These are phyloP conservation scores for Anthopleura sola DNA, from an alignment of 64 coral and sea anemone species.

Conservation along the genomic window DNA sequence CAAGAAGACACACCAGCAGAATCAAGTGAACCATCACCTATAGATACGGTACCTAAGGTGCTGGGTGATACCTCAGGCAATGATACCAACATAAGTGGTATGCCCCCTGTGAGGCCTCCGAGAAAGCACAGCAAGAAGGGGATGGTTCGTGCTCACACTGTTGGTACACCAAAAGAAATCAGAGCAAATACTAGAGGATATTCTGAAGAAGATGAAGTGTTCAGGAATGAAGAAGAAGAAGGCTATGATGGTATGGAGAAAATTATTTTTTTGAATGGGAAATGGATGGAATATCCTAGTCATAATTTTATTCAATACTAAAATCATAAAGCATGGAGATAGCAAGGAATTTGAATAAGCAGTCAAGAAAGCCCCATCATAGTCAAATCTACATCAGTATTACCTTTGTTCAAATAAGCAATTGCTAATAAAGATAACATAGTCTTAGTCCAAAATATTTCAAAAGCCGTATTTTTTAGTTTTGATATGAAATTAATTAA, in stretches of 20 bases:
- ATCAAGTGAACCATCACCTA: slow-evolving; percentile 21
- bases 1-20: slow-evolving; percentile 21
- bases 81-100: slow-evolving; percentile 4
- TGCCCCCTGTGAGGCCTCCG: slow-evolving; percentile 61
- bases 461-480: neutral
- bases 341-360: neutral
- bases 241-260: slow-evolving; percentile 73
- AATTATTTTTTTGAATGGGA: slow-evolving; percentile 5
- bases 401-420: neutral
- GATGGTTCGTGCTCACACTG: slow-evolving; percentile 28
- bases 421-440: neutral
- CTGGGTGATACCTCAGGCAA: neutral
- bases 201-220: slow-evolving; percentile 83
- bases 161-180: slow-evolving; percentile 42
- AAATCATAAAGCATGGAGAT: neutral
- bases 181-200: neutral
- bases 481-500: slow-evolving; percentile 8
- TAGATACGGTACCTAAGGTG: neutral
- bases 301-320: neutral
- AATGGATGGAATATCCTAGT: no score
- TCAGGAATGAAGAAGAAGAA: slow-evolving; percentile 60
- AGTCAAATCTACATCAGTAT: neutral
- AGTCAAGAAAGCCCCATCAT: neutral
- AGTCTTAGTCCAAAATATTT: neutral
- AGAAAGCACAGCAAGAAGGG: slow-evolving; percentile 66